These are phyloP conservation scores for Gracilinanus agilis DNA, from an alignment of 2,113 vertebrate genomes.

Conservation along the genomic window DNA sequence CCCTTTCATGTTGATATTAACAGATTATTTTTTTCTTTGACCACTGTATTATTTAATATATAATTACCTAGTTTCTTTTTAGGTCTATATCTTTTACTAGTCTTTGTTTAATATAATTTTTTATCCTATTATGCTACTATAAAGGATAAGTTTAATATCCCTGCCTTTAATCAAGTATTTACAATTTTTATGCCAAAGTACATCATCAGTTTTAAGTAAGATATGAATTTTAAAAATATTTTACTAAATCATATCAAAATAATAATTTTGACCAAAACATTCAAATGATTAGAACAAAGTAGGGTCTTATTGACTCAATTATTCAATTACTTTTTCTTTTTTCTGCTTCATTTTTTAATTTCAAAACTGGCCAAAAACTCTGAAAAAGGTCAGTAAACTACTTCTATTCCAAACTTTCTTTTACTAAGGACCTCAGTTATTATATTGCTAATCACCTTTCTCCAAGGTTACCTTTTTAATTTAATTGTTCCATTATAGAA, in stretches of 20 bases:
- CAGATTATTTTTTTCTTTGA: neutral
- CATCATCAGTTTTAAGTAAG: neutral
- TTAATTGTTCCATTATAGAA: slow-evolving; percentile 51
- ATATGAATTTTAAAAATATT: neutral
- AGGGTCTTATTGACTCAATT: neutral
- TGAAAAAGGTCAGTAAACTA: neutral
- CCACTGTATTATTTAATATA: neutral
- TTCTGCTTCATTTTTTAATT: slow-evolving; percentile 4
- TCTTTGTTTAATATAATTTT: neutral
- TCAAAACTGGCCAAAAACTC: neutral
- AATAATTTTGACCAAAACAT: neutral
- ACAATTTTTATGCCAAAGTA: neutral
- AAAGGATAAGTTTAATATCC: neutral
- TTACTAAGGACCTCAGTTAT: neutral
- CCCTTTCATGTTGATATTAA: neutral
- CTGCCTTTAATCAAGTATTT: neutral
- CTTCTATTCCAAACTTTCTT: neutral
- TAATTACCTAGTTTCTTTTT: neutral
- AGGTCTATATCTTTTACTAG: neutral
- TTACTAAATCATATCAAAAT: neutral
- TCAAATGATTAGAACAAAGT: neutral
- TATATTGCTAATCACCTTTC: slow-evolving; percentile 26
- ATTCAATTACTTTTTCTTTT: neutral
- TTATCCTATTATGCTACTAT: neutral
- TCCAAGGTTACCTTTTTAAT: slow-evolving; percentile 63